Evolutionary conservation across 2,113 vertebrate species (phyloP).

Genomic region (Lasiurus borealis): DNA sequence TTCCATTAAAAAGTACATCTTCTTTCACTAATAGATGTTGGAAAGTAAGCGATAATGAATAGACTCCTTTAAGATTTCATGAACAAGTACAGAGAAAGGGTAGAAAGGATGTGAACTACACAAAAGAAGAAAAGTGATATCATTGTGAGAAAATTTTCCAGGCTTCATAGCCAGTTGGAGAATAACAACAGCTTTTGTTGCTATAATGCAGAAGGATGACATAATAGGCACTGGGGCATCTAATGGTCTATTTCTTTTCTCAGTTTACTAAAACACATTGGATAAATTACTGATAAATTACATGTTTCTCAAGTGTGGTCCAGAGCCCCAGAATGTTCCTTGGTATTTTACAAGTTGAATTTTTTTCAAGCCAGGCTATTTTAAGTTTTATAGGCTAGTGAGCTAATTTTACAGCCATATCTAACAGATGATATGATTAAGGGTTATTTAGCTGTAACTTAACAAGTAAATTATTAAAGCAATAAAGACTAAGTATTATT

Average conservation of each 20-base stretch:
- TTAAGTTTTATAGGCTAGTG: background rate
- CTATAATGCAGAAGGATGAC: background rate
- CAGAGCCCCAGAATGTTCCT: background rate
- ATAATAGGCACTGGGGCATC: background rate
- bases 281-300: background rate
- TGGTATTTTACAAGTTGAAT: background rate
- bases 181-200: background rate
- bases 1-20: background rate
- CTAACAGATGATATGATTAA: background rate
- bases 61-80: background rate
- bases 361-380: background rate
- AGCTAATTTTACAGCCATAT: background rate
- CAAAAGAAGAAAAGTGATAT: background rate
- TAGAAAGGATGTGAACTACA: background rate
- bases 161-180: background rate
- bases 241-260: background rate
- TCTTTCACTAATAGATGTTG: background rate
- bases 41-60: background rate
- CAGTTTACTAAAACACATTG: background rate
- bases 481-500: background rate
- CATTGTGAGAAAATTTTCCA: background rate
- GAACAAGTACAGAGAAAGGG: background rate
- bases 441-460: background rate
- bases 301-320: background rate
- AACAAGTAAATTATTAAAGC: background rate